Evolutionary conservation across 2,113 vertebrate genomes (phyloP), one percentile per base, ranked within the genome.

Genomic region (Tichodroma muraria): DNA sequence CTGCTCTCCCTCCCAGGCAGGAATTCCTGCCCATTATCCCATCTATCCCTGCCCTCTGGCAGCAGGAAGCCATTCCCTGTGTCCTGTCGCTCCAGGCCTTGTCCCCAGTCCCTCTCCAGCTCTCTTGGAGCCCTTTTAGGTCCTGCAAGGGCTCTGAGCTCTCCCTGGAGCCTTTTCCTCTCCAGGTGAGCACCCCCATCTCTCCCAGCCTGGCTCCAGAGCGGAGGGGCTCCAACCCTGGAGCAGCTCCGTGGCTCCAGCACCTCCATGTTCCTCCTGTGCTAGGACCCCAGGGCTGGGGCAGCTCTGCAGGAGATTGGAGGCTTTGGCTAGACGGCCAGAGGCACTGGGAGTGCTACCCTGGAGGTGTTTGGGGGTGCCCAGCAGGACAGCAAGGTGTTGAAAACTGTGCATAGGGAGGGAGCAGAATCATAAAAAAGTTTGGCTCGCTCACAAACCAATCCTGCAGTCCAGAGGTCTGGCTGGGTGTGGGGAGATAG

Each of bases 41-140:
- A 49, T 5, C 42, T 0, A 18, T 0, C 9, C 49, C 37, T 59
- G 9, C 37, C 21, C n/a, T 54, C 69, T 38, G 18, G 49, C 49
- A 73, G 3, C 21, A 8, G 49, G n/a, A 61, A 45, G 23, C 49
- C 80, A 33, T 54, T n/a, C n/a, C n/a, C n/a, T n/a, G n/a, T n/a
- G n/a, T n/a, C n/a, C n/a, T n/a, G n/a, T n/a, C n/a, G n/a, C n/a
- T n/a, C n/a, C n/a, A n/a, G n/a, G n/a, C n/a, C n/a, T n/a, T n/a
- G n/a, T n/a, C n/a, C n/a, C n/a, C n/a, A n/a, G n/a, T n/a, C n/a
- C n/a, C n/a, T n/a, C n/a, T n/a, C n/a, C n/a, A n/a, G n/a, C n/a
- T n/a, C n/a, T n/a, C n/a, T n/a, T n/a, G n/a, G n/a, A n/a, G n/a
- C n/a, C n/a, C n/a, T n/a, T n/a, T n/a, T n/a, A n/a, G n/a, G n/a